Percentiles rank a stretch among this genome's conserved stretches.
These are phyloP conservation scores for Hydropsyche tenuis DNA, from an alignment of 1,140 invertebrate genomes.

Conservation along the genomic window DNA sequence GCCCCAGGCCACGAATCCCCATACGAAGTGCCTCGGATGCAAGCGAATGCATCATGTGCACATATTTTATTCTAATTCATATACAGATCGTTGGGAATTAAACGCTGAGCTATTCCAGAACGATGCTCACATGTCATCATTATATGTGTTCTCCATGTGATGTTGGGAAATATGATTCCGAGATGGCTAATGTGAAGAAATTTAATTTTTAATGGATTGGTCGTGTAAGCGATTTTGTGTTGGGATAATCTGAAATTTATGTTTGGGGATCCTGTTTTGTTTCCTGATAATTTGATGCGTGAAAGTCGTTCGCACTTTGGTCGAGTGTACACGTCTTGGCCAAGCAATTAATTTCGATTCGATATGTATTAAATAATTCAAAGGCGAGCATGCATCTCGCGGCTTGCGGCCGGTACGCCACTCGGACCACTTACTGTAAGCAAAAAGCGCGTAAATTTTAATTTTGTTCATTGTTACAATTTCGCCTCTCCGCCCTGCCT, in stretches of 20 bases:
- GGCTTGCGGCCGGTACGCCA: background rate
- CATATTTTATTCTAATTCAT: no score
- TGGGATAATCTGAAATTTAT: no score
- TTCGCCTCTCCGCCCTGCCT: background rate
- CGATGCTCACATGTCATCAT: no score
- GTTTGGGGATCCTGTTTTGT: no score
- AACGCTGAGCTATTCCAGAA: no score
- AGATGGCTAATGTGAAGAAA: no score
- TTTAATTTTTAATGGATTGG: no score
- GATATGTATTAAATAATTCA: conserved; percentile 50
- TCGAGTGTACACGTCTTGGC: conserved; percentile 24
- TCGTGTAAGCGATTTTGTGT: no score
- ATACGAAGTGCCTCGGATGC: background rate
- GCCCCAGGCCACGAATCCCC: conserved; percentile 21
- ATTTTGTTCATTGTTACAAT: conserved; percentile 5
- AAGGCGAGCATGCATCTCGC: conserved; percentile 44
- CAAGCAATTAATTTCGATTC: conserved; percentile 49
- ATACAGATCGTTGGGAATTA: no score
- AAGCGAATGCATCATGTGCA: no score
- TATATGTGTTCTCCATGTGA: no score
- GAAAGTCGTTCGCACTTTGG: conserved; percentile 12
- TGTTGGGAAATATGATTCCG: no score
- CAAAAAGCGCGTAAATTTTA: background rate
- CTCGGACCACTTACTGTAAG: background rate
- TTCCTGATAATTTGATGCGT: background rate